Percentiles rank a stretch among this genome's conserved stretches.
These are phyloP conservation scores for Chloroceryle inda DNA, from an alignment of 2,797 vertebrate genomes.

Conservation along the genomic window DNA sequence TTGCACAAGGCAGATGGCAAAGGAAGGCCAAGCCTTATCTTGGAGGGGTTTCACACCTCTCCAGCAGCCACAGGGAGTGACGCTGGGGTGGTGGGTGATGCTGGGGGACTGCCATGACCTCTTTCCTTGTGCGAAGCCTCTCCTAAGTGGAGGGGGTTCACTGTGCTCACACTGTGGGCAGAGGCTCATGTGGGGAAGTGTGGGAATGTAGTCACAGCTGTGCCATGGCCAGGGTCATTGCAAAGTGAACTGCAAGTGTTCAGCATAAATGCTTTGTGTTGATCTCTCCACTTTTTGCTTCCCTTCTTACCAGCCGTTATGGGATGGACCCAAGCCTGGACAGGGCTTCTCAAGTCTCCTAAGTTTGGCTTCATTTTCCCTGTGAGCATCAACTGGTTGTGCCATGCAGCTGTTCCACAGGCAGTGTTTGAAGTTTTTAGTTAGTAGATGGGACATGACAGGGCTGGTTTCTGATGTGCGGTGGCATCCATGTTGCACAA, in stretches of 20 bases:
- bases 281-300: accelerated
- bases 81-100: background rate
- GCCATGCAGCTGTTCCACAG: background rate
- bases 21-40: background rate
- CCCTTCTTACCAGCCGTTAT: background rate
- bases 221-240: background rate
- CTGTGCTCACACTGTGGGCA: background rate
- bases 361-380: background rate
- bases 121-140: background rate
- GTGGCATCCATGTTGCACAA: accelerated
- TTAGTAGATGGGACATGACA: background rate
- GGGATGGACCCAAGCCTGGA: background rate
- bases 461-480: background rate
- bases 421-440: background rate
- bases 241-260: background rate
- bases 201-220: accelerated
- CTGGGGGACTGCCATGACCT: accelerated
- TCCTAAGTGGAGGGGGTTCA: background rate
- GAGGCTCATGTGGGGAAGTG: accelerated
- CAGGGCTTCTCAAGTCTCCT: background rate
- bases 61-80: background rate
- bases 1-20: background rate
- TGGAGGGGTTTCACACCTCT: background rate
- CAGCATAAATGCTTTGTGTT: background rate
- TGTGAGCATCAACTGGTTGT: background rate